Percentiles rank a stretch among this genome's conserved stretches.
Evolutionary conservation across 2,113 vertebrate genomes (phyloP).

Genomic region (Chamaetylas fuelleborni): DNA sequence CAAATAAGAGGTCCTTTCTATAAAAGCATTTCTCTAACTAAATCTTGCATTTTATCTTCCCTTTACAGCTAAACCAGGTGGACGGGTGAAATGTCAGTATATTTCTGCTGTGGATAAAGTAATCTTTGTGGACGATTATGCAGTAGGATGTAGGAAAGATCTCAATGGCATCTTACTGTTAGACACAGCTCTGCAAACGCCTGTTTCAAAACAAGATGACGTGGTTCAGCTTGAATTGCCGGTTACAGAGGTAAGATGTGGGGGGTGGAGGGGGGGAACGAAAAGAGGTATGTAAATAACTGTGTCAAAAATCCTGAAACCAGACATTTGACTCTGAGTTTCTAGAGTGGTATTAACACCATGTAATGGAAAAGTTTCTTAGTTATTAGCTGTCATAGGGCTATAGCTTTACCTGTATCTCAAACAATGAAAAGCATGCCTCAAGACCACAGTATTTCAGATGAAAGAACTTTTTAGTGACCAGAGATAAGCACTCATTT

Average conservation of each 20-base stretch:
- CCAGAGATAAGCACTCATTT: neutral
- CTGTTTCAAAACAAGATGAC: slow-evolving; percentile 95
- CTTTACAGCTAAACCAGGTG: slow-evolving; percentile 89
- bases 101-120: slow-evolving; percentile 98
- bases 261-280: rapidly evolving
- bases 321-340: neutral
- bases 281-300: neutral
- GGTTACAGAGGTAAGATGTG: slow-evolving; percentile 89
- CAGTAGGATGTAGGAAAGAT: slow-evolving; percentile 98
- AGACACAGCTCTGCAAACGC: slow-evolving; percentile 96
- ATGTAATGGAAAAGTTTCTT: neutral
- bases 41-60: slow-evolving; percentile 20
- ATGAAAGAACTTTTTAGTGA: neutral
- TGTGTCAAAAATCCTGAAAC: neutral
- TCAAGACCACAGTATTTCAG: neutral
- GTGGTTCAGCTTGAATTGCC: slow-evolving; percentile 97
- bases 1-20: neutral
- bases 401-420: neutral
- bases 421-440: neutral
- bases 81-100: slow-evolving; percentile 96
- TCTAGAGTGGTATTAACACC: neutral
- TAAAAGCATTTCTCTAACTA: neutral
- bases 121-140: slow-evolving; percentile 97
- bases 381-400: neutral
- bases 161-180: slow-evolving; percentile 97